Base-by-base conservation (phyloP, 2,888 invertebrate genomes). In the Limnephilus auricula region DNA sequence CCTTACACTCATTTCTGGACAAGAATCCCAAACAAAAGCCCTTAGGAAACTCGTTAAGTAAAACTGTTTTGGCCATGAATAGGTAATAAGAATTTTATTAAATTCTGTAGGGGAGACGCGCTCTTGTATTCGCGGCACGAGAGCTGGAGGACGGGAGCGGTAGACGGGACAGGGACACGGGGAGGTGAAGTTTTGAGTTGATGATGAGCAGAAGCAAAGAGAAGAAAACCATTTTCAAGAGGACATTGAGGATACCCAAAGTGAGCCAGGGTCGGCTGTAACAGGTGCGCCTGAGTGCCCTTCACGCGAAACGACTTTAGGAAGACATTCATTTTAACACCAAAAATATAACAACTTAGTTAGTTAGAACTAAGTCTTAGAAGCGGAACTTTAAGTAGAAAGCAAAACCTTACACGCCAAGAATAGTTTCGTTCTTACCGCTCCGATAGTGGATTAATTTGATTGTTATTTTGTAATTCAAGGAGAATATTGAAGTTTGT, bases 21-120 rank as follows among this genome's bases (percentile, higher is more conserved):
- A 79, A 90, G 91, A 80, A 90, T 79, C 78, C 79, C 92, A 92
- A 92, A 92, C 92, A 92, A 92, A 92, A 87, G 90, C 91, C 92
- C 91, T 92, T 92, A 89, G 82, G 90, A 91, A 92, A 92, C 92
- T 92, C 92, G 92, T 92, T 92, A 92, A 87, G 91, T 32, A 87
- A 89, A 92, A 92, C 90, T 92, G 92, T 92, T 92, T 92, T 91
- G 92, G 90, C 92, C 89, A 92, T 92, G 92, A 92, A 92, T 92
- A 92, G 92, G 91, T 91, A 92, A 92, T 92, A 92, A 92, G 91
- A 89, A 91, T 92, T 92, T 92, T 92, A 92, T 92, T 92, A 92
- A 92, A 92, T 87, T 92, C 91, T 83, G 82, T 85, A 31, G 85
- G 83, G 89, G 84, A 86, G 78, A 80, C 86, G 85, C 84, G 84